Evolutionary conservation across 1,140 invertebrate genomes (phyloP).

Genomic region (Pristionchus pacificus): DNA sequence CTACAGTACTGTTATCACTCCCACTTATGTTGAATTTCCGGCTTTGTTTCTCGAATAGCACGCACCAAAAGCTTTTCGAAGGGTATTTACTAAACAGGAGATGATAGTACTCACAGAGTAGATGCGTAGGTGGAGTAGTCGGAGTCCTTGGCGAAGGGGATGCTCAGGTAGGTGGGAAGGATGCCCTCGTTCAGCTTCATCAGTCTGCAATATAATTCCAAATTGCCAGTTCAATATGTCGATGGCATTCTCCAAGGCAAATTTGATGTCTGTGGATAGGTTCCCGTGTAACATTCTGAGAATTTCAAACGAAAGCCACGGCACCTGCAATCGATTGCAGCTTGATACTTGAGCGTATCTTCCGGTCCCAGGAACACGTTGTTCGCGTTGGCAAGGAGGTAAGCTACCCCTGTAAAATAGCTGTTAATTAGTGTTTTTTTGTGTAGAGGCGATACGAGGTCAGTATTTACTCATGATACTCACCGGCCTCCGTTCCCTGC

Average conservation of each 20-base stretch:
- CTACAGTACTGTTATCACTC: too few relatives aligned
- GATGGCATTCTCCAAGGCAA: too few relatives aligned
- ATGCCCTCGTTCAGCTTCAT: conserved; percentile 31
- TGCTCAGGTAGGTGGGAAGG: conserved; percentile 18
- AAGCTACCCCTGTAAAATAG: conserved; percentile 26
- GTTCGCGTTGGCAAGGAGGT: conserved; percentile 20
- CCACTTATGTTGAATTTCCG: background rate
- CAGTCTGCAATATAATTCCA: too few relatives aligned
- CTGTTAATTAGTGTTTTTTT: conserved; percentile 6
- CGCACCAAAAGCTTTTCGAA: conserved; percentile 23
- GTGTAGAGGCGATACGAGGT: background rate
- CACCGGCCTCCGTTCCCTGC: conserved; percentile 27
- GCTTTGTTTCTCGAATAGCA: conserved; percentile 7
- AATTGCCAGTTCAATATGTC: too few relatives aligned
- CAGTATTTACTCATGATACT: background rate
- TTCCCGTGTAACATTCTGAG: too few relatives aligned
- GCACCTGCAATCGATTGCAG: conserved; percentile 33
- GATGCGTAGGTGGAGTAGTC: background rate
- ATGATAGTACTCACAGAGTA: conserved; percentile 23
- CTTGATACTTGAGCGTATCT: conserved; percentile 32
- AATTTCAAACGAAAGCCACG: too few relatives aligned
- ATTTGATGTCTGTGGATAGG: too few relatives aligned
- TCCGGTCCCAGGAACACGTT: conserved; percentile 36
- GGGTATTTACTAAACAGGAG: conserved; percentile 34
- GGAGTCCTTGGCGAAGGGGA: background rate